A percentile compares a stretch with the other conserved stretches of the same genome.
Conservation (phyloP, 2,888 invertebrate species). For the Barypeithes pellucidus region DNA sequence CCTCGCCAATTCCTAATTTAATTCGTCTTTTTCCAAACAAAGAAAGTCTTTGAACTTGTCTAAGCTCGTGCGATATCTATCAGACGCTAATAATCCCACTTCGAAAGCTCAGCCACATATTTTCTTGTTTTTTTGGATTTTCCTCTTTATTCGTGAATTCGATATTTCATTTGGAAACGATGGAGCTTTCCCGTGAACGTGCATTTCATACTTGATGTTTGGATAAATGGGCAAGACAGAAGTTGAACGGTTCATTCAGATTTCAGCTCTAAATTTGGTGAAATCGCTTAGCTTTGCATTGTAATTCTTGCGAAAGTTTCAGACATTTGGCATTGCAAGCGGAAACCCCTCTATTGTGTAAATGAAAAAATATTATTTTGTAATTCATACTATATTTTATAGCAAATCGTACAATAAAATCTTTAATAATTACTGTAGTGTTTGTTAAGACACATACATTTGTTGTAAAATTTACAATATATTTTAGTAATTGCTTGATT, state of each 20-base stretch:
- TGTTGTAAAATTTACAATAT: no score
- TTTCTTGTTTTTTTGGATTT: slow-evolving; percentile 30
- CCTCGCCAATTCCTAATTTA: background rate
- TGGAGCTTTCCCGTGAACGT: slow-evolving; percentile 27
- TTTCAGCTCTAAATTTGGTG: no score
- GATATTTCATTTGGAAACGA: slow-evolving; percentile 40
- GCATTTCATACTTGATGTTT: slow-evolving; percentile 29
- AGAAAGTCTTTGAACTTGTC: background rate
- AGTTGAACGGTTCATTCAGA: slow-evolving; percentile 13
- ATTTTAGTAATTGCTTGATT: no score
- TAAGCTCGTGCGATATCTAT: slow-evolving; percentile 15
- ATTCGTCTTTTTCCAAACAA: slow-evolving; percentile 22
- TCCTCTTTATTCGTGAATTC: slow-evolving; percentile 23
- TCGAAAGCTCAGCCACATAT: slow-evolving; percentile 6
- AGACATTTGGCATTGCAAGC: no score
- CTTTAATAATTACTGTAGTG: no score
- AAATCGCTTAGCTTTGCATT: no score
- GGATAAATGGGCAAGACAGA: slow-evolving; percentile 4
- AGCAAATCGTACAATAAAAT: no score
- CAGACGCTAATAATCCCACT: slow-evolving; percentile 28
- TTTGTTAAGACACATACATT: no score
- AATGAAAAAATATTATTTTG: no score
- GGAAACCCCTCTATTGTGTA: no score
- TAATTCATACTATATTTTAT: no score
- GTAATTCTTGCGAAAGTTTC: no score